Evolutionary conservation across 2,797 vertebrate genomes (phyloP).

Genomic region (Enteromius unitaeniatus): DNA sequence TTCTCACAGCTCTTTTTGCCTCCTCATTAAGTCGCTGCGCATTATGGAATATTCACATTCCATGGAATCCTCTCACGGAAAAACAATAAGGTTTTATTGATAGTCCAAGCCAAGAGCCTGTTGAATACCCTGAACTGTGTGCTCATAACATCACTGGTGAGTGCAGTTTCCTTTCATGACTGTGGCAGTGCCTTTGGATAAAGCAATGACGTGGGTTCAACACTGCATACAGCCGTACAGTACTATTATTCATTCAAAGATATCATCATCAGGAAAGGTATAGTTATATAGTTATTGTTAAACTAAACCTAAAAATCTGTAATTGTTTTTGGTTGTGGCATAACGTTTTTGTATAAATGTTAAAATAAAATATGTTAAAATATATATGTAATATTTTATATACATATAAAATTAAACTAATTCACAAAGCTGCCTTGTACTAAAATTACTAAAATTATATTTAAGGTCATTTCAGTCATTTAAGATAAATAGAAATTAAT

Average conservation of each 20-base stretch:
- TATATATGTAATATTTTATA: not conserved
- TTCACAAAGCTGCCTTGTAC: too few species aligned
- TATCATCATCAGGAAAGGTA: not conserved
- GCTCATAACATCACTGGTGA: conserved; percentile 30
- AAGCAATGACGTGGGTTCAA: conserved; percentile 26
- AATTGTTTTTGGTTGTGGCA: not conserved
- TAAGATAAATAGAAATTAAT: not conserved
- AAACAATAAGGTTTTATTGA: conserved; percentile 40
- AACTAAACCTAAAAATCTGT: not conserved
- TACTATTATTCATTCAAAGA: not conserved
- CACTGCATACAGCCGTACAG: not conserved
- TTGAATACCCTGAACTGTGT: not conserved
- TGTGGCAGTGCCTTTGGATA: conserved; percentile 27
- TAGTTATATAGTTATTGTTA: not conserved
- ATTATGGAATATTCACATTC: conserved; percentile 23
- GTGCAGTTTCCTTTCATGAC: conserved; percentile 3
- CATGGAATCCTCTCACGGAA: conserved; percentile 3
- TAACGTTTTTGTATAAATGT: not conserved
- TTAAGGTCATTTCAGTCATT: not conserved
- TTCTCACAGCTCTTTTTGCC: conserved; percentile 29
- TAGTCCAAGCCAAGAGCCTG: not conserved
- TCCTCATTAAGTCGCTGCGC: conserved; percentile 25
- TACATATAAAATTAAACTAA: too few species aligned
- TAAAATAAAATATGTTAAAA: too few species aligned
- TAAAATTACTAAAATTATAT: not conserved